Conservation (phyloP, 2,797 vertebrate species). For the Anomalospiza imberbis region DNA sequence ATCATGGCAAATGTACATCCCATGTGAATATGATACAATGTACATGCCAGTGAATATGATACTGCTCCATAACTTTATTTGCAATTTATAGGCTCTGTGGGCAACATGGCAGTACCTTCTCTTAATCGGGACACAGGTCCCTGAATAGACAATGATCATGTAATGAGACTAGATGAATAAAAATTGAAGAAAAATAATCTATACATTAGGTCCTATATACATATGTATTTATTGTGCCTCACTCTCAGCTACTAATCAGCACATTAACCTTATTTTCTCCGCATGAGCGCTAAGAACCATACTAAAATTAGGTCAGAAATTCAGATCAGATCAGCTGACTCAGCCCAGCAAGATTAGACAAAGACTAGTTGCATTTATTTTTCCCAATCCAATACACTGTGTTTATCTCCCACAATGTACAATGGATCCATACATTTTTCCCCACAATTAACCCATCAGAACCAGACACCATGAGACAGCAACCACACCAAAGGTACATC, state of each 20-base stretch:
- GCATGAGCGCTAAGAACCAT: constrained; percentile 37
- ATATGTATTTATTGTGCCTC: constrained; percentile 35
- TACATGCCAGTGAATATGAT: neutral
- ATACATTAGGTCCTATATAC: neutral
- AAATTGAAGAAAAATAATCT: neutral
- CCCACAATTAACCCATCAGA: constrained; percentile 29
- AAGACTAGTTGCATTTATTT: neutral
- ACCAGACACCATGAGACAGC: neutral
- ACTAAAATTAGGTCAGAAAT: constrained; percentile 79
- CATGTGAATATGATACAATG: too few species aligned
- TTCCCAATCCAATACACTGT: neutral
- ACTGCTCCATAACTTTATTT: neutral
- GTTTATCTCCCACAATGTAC: neutral
- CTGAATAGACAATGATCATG: constrained; percentile 15
- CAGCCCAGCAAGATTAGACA: constrained; percentile 56
- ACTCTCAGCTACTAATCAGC: constrained; percentile 52
- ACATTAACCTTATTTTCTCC: constrained; percentile 73
- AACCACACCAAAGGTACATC: neutral
- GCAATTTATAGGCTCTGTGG: neutral
- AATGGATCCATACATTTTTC: constrained; percentile 4
- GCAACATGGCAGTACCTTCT: neutral
- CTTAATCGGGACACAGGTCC: neutral
- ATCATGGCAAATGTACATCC: neutral
- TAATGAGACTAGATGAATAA: neutral
- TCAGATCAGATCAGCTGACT: constrained; percentile 75